Conservation (phyloP, 2,797 vertebrate genomes). For the Cossypha polioptera region DNA sequence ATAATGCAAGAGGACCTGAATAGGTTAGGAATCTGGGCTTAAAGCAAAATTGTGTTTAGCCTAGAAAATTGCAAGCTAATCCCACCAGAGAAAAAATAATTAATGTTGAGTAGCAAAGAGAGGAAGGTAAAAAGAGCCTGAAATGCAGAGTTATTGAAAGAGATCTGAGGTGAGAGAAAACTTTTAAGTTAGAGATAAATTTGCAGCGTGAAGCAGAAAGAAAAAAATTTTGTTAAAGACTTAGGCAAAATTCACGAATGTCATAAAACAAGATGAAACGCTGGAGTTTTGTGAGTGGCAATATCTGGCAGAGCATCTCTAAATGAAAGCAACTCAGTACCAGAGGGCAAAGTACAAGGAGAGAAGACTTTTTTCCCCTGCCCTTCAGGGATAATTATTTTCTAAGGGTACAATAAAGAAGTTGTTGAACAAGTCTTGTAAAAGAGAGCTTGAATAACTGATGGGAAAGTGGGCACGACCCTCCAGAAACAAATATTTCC, state of each 20-base stretch:
- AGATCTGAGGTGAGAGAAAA: neutral
- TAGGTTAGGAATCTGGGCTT: constrained; percentile 18
- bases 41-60: constrained; percentile 38
- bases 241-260: constrained; percentile 10
- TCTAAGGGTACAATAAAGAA: neutral
- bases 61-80: constrained; percentile 49
- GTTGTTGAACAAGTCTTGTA: neutral
- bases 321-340: neutral
- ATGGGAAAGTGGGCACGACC: neutral
- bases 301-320: neutral
- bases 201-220: neutral
- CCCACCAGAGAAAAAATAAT: constrained; percentile 46
- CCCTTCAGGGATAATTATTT: neutral
- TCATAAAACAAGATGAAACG: constrained; percentile 3
- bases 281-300: neutral
- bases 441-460: neutral
- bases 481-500: neutral
- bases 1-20: neutral
- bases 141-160: neutral
- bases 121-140: neutral
- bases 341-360: neutral
- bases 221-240: neutral
- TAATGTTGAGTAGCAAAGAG: constrained; percentile 9
- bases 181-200: constrained; percentile 20
- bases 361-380: neutral